A percentile compares a stretch with the other conserved stretches of the same genome.
Evolutionary conservation across 2,888 invertebrate species (phyloP).

Genomic region (Xylota segnis): DNA sequence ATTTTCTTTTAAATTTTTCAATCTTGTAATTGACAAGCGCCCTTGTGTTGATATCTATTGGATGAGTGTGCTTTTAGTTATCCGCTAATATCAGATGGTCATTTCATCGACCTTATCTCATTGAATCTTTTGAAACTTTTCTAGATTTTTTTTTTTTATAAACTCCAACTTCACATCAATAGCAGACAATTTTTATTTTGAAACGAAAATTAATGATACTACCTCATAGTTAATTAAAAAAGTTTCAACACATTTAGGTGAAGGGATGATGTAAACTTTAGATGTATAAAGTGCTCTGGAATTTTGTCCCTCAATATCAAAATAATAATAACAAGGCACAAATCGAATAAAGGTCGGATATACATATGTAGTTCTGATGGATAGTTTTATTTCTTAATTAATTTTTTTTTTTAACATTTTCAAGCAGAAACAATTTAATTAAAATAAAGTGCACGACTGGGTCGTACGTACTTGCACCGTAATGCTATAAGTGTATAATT

Average conservation of each 20-base stretch:
- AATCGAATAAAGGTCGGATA: not conserved
- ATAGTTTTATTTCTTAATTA: not conserved
- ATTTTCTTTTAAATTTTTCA: conserved; percentile 24
- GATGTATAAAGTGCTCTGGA: conserved; percentile 1
- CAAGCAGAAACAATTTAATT: not conserved
- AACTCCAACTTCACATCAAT: conserved; percentile 54
- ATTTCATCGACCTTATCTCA: conserved; percentile 20
- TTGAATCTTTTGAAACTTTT: conserved; percentile 37
- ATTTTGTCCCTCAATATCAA: not conserved
- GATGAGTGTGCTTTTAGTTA: conserved; percentile 35
- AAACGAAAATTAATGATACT: conserved; percentile 40
- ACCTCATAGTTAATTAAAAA: conserved; percentile 62
- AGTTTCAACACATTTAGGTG: conserved; percentile 42
- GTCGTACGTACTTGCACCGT: too few relatives aligned
- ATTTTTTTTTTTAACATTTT: not conserved
- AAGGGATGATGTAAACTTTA: conserved; percentile 27
- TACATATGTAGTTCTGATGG: not conserved
- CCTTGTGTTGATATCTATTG: conserved; percentile 19
- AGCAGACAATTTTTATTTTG: conserved; percentile 46
- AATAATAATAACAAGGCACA: not conserved
- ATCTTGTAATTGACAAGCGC: conserved; percentile 31
- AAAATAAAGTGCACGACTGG: too few relatives aligned
- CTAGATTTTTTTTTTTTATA: conserved; percentile 6
- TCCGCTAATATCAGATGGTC: conserved; percentile 29
- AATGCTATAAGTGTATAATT: too few relatives aligned